Evolutionary conservation across 2,113 vertebrate species (phyloP), one percentile per base, ranked within the genome.

Genomic region (Anser brachyrhynchus): DNA sequence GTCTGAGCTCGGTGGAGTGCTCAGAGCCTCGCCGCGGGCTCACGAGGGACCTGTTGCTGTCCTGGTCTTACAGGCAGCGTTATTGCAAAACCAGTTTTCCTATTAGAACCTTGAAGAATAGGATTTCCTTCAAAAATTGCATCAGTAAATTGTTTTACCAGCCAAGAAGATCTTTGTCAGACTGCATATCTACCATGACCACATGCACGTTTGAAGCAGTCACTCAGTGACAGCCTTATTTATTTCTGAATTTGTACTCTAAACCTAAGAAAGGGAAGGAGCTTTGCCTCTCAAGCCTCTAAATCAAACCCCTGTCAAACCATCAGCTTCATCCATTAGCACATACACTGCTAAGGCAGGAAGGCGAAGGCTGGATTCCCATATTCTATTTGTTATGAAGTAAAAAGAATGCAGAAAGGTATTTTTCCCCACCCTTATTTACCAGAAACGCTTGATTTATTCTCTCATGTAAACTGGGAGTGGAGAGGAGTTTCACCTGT

Each of bases 401-500:
- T 41, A 43, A 58, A 54, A 95, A 58, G 33, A 69, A 84, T n/a
- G 16, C 49, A 82, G 51, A 75, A 69, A 39, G 31, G 2, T 73
- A 5, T 77, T 86, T 46, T 51, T 35, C 67, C 84, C 55, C 54
- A 59, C 87, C 85, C 49, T 87, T 61, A 49, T 70, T 92, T 90
- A 84, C 46, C 85, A 79, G 86, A 86, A 95, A 70, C 21, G 74
- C 70, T 57, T 78, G n/a, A 79, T 84, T 74, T 87, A 67, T 55
- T 39, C 73, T 75, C 62, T 4, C 0, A 0, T 8, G 16, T 33
- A 76, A 35, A 23, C 44, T 84, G 84, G 87, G 89, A 88, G 89
- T 33, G 49, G 72, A 91, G 80, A 94, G 92, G 80, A 80, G 91
- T 93, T 79, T 65, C 89, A 69, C 85, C 52, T 46, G 79, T 49